These are phyloP conservation scores for Apocrypta bakeri DNA, from an alignment of 1,140 invertebrate species.

Conservation along the genomic window DNA sequence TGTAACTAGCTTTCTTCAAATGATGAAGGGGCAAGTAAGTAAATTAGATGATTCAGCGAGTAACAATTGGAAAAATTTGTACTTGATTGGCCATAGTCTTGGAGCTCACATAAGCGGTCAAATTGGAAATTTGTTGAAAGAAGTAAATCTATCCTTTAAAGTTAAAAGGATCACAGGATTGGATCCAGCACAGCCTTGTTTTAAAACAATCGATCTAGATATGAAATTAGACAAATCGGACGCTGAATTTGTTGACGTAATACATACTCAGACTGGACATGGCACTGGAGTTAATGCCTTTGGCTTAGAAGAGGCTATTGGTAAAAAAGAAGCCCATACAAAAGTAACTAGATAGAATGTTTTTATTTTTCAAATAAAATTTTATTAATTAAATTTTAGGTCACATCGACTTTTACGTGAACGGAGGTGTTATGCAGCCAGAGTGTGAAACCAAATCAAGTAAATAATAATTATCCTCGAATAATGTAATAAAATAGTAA, in stretches of 20 bases:
- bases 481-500: too few species aligned
- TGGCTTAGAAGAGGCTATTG: background rate
- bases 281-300: background rate
- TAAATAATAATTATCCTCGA: background rate
- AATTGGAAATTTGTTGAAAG: background rate
- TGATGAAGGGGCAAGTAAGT: background rate
- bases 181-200: slow-evolving; percentile 81
- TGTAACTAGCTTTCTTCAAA: background rate
- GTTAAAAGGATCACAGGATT: slow-evolving; percentile 73
- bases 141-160: slow-evolving; percentile 46
- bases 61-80: background rate
- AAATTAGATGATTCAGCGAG: background rate
- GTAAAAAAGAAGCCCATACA: too few species aligned
- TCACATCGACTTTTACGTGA: slow-evolving; percentile 81
- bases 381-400: slow-evolving; percentile 69
- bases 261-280: slow-evolving; percentile 74
- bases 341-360: too few species aligned
- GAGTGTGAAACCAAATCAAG: slow-evolving; percentile 65
- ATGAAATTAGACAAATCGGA: slow-evolving; percentile 76
- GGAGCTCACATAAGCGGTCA: slow-evolving; percentile 14
- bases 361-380: background rate
- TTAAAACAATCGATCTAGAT: slow-evolving; percentile 68
- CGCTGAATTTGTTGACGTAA: slow-evolving; percentile 81
- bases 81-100: slow-evolving; percentile 8
- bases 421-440: slow-evolving; percentile 78